Percentiles rank a stretch among this genome's conserved stretches.
These are phyloP conservation scores for Platygyra sinensis DNA, from an alignment of 64 coral and sea anemone species.

Conservation along the genomic window DNA sequence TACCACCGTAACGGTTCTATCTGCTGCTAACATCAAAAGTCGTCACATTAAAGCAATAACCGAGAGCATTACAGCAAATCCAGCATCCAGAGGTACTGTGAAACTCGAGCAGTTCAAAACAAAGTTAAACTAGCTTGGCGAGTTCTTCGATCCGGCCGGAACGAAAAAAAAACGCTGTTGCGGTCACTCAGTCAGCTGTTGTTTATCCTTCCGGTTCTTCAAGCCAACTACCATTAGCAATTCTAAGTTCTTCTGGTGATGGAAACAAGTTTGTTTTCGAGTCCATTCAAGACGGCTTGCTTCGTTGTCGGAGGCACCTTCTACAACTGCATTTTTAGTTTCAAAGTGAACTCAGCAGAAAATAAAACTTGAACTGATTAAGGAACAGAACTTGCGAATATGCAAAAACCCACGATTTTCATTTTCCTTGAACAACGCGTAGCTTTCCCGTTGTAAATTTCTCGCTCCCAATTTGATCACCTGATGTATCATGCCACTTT, in stretches of 20 bases:
- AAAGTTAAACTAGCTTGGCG: conserved; percentile 33
- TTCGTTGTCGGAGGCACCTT: not conserved
- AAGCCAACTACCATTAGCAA: not conserved
- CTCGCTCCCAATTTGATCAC: no score
- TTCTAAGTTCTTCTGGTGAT: not conserved
- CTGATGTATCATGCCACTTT: no score
- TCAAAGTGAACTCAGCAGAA: conserved; percentile 1
- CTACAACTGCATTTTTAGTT: no score
- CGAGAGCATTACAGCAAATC: conserved; percentile 27
- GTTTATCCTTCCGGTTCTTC: not conserved
- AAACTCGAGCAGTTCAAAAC: conserved; percentile 53
- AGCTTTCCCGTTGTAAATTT: no score
- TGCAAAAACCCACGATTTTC: no score
- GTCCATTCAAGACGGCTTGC: not conserved
- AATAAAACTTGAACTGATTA: no score
- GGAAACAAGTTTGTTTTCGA: not conserved
- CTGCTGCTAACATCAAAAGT: not conserved
- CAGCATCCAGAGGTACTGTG: conserved; percentile 38
- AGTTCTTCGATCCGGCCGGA: conserved; percentile 33
- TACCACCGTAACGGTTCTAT: no score
- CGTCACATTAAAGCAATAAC: conserved; percentile 55
- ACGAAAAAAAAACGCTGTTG: conserved; percentile 9
- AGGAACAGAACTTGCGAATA: no score
- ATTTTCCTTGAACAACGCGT: no score
- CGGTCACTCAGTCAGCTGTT: conserved; percentile 29